A percentile compares a stretch with the other conserved stretches of the same genome.
phyloP scores from a whole-genome alignment of 2,797 vertebrate genomes.

The Lutjanus argentimaculatus region DNA sequence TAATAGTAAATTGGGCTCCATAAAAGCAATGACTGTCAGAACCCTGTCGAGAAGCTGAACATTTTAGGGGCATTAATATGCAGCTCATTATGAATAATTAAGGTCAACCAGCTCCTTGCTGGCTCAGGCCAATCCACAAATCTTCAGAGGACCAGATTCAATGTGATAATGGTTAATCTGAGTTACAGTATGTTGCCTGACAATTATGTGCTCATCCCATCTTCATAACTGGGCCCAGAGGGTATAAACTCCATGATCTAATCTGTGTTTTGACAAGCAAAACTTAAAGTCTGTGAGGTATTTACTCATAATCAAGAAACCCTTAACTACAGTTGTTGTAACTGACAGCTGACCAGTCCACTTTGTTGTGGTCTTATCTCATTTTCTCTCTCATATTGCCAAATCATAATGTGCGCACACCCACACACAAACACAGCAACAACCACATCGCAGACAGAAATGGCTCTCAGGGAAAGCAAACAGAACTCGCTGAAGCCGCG shows the following conservation, averaged over 20 bases:
- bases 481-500: slow-evolving; percentile 32
- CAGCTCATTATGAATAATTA: slow-evolving; percentile 70
- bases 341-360: slow-evolving; percentile 9
- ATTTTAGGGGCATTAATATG: slow-evolving; percentile 53
- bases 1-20: slow-evolving; percentile 17
- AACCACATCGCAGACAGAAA: slow-evolving; percentile 26
- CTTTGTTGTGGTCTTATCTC: slow-evolving; percentile 1
- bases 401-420: neutral
- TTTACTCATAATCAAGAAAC: slow-evolving; percentile 36
- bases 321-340: slow-evolving; percentile 18
- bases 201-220: slow-evolving; percentile 55
- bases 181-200: slow-evolving; percentile 46
- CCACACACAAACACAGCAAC: neutral
- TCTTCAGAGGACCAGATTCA: slow-evolving; percentile 48
- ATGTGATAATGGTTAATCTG: slow-evolving; percentile 37
- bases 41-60: slow-evolving; percentile 28
- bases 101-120: slow-evolving; percentile 54
- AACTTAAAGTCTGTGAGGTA: slow-evolving; percentile 48
- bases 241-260: slow-evolving; percentile 43
- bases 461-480: slow-evolving; percentile 49
- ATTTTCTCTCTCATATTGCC: neutral
- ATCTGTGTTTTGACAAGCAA: slow-evolving; percentile 67
- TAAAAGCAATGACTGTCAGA: slow-evolving; percentile 34
- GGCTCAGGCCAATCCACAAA: slow-evolving; percentile 57
- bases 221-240: slow-evolving; percentile 43